phyloP scores from a whole-genome alignment of 1,140 invertebrate species.

The Tetramorium alpestre region DNA sequence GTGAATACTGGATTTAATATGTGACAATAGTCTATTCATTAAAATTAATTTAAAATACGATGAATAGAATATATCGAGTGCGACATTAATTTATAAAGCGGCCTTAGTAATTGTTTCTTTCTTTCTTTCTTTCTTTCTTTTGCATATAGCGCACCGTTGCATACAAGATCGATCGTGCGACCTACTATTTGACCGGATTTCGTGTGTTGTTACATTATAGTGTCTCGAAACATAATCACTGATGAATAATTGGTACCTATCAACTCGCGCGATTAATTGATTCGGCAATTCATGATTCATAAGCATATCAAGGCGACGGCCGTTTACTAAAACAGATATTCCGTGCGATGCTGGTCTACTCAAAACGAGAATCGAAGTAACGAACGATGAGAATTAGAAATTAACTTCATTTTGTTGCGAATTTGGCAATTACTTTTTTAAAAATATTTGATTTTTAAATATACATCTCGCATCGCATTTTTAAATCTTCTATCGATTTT shows the following conservation, averaged over 20 bases:
- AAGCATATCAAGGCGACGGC: background rate
- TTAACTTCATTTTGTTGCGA: background rate
- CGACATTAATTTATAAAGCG: background rate
- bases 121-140: background rate
- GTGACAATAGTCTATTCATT: background rate
- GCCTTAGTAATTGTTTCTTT: background rate
- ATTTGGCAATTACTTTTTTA: background rate
- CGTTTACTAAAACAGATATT: background rate
- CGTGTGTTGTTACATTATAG: background rate
- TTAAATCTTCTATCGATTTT: background rate
- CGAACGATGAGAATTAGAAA: background rate
- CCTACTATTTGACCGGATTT: background rate
- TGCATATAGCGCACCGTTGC: background rate
- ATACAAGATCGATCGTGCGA: too few relatives aligned
- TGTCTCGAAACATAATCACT: background rate
- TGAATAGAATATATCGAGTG: background rate
- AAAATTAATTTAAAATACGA: background rate
- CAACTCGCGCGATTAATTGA: background rate
- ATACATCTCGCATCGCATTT: background rate
- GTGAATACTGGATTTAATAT: background rate
- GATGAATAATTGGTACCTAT: background rate
- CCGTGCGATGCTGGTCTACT: background rate
- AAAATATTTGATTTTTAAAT: background rate
- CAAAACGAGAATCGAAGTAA: background rate
- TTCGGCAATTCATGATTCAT: background rate